Percentiles rank a stretch among this genome's conserved stretches.
These are phyloP conservation scores for Parascotia fuliginaria DNA, from an alignment of 2,888 invertebrate species.

Conservation along the genomic window DNA sequence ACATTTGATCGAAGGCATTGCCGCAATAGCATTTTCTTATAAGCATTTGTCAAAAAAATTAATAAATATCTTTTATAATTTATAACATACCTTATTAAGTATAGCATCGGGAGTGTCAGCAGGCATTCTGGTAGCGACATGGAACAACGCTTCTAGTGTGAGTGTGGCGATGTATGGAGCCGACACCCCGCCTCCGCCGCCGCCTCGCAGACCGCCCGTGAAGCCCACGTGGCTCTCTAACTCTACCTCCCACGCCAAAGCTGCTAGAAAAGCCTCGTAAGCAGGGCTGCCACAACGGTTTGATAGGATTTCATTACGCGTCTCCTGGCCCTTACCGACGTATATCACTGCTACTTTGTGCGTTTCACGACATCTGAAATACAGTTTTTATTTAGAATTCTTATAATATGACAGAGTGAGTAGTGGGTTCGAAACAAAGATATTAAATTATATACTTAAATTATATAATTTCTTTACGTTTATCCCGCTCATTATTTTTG, in stretches of 20 bases:
- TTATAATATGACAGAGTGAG: too few species aligned
- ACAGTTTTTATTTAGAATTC: too few species aligned
- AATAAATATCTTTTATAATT: too few species aligned
- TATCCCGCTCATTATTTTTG: too few species aligned
- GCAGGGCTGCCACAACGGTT: constrained; percentile 97
- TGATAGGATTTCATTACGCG: constrained; percentile 95
- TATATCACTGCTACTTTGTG: constrained; percentile 99
- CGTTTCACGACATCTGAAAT: constrained; percentile 92
- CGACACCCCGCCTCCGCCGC: constrained; percentile 95
- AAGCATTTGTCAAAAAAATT: background rate
- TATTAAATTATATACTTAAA: too few species aligned
- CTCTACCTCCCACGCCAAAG: constrained; percentile 90
- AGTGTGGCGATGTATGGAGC: constrained; percentile 98
- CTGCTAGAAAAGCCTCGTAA: constrained; percentile 93
- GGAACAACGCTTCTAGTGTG: constrained; percentile 97
- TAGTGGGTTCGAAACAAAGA: too few species aligned
- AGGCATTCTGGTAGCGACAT: constrained; percentile 99
- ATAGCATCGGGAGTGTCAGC: constrained; percentile 95
- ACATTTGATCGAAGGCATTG: too few species aligned
- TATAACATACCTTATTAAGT: constrained; percentile 89
- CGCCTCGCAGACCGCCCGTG: constrained; percentile 96
- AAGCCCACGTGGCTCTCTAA: constrained; percentile 98
- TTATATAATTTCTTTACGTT: too few species aligned
- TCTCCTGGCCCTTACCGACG: constrained; percentile 98
- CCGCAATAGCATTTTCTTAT: too few species aligned